Evolutionary conservation across 2,888 invertebrate species (phyloP).

Genomic region (Melieria picta): DNA sequence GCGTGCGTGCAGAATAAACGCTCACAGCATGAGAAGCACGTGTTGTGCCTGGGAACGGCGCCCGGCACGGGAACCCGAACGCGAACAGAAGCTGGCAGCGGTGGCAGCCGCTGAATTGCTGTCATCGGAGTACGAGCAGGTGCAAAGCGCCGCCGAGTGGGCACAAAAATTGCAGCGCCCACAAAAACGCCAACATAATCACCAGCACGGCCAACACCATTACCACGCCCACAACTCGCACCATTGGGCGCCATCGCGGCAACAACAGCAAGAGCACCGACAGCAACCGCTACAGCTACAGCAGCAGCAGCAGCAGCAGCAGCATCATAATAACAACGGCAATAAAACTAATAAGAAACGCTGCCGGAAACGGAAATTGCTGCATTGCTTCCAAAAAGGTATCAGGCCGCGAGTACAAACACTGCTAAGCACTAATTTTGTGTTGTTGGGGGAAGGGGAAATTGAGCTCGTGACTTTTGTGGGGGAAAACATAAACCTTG

Average conservation of each 20-base stretch:
- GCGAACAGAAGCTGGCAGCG: background rate
- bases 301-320: background rate
- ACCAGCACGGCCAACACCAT: conserved; percentile 5
- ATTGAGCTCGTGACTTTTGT: no score
- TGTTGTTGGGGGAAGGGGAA: no score
- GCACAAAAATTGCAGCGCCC: conserved; percentile 1
- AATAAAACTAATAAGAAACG: background rate
- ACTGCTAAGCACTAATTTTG: no score
- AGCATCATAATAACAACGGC: conserved; percentile 1
- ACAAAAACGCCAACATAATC: background rate
- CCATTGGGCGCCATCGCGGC: background rate
- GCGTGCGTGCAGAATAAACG: background rate
- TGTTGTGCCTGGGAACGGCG: conserved; percentile 15
- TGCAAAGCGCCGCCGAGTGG: background rate
- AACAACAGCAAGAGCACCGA: conserved; percentile 13
- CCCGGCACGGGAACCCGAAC: background rate
- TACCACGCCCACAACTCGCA: background rate
- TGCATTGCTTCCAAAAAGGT: conserved; percentile 28
- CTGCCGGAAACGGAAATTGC: conserved; percentile 30
- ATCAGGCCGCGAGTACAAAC: background rate
- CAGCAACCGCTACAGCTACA: conserved; percentile 10
- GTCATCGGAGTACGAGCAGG: background rate
- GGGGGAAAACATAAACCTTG: no score
- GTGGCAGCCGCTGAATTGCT: background rate
- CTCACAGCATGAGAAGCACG: conserved; percentile 17